Base-by-base conservation (phyloP, 2,888 invertebrate species). In the Lithosia quadra region DNA sequence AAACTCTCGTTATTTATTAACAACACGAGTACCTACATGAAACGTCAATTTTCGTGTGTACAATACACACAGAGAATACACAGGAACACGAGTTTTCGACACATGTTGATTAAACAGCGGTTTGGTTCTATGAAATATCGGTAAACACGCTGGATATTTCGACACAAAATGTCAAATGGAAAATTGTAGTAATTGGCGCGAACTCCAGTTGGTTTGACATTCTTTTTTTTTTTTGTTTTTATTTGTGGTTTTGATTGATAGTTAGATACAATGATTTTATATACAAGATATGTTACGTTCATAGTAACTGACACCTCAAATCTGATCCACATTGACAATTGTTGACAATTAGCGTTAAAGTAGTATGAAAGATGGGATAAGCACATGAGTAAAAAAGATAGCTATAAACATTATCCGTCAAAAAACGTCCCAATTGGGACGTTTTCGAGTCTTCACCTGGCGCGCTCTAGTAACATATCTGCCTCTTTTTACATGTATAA, bases 1-100 rank as follows among this genome's bases (percentile, higher is more conserved):
- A 43, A 24, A 24, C 39, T 8, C 56, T 64, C 33, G 39, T 68
- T 55, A 64, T 68, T 68, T 64, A 68, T 61, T 64, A 65, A 68
- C 36, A 61, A 49, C 39, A 8, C 5, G 53, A 53, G 49, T n/a
- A n/a, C 28, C 21, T 56, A 60, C 53, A 63, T 63, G 53, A 59
- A 68, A 60, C 21, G 22, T 39, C 56, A 61, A 61, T 61, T n/a
- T 65, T 43, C 56, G 24, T 22, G 56, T 61, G 36, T 53, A 57
- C 36, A 24, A 53, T 28, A 49, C 7, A 34, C 22, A 53, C 0
- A 0, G 9, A 49, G 10, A 10, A 21, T 15, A 33, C 49, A n/a
- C 24, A 58, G 28, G 22, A 24, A 28, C 18, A 22, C 7, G 24
- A 58, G 15, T 58, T 58, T 58, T 33, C 33, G 57, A 58, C 57